Conservation (phyloP, 2,797 vertebrate species). For the Eidolon dupreanum region DNA sequence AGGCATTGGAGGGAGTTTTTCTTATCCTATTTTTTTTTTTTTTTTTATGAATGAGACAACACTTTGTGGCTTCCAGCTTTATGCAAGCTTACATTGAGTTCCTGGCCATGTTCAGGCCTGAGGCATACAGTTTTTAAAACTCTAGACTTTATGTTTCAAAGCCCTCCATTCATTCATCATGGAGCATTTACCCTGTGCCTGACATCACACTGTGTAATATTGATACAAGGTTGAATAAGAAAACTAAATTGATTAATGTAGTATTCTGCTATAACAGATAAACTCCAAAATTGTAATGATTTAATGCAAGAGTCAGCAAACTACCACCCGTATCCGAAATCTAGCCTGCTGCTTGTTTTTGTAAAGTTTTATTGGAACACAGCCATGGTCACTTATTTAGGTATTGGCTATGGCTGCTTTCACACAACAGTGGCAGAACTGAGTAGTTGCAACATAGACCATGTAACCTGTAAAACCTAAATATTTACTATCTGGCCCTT, state of each 20-base stretch:
- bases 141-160: background rate
- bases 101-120: background rate
- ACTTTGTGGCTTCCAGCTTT: background rate
- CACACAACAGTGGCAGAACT: background rate
- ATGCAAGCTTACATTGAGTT: background rate
- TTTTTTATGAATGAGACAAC: background rate
- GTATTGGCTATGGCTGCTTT: background rate
- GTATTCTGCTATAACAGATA: background rate
- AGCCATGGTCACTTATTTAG: background rate
- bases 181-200: background rate
- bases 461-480: background rate
- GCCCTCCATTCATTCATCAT: background rate
- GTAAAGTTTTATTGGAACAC: background rate
- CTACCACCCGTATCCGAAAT: background rate
- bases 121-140: background rate
- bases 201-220: background rate
- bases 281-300: background rate
- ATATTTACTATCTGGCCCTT: background rate
- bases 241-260: background rate
- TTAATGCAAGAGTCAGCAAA: background rate
- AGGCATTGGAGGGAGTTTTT: background rate
- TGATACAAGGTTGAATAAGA: background rate
- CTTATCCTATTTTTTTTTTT: background rate
- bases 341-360: background rate
- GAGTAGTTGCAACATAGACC: background rate